Conservation (phyloP, 2,797 vertebrate genomes). For the Notolepis coatsorum region DNA sequence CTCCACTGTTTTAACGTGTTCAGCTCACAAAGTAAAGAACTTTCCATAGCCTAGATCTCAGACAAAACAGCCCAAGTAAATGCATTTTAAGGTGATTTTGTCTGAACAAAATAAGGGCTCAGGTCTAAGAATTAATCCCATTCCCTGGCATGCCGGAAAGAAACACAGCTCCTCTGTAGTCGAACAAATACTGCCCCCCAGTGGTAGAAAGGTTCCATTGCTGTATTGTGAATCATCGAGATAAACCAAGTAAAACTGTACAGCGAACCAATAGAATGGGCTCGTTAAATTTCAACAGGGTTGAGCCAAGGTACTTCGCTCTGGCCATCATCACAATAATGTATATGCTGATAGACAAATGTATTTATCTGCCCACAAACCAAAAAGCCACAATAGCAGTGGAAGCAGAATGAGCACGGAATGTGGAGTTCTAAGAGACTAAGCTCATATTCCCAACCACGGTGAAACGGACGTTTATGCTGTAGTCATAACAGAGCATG, state of each 20-base stretch:
- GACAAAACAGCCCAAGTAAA: too few relatives aligned
- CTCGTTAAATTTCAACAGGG: not conserved
- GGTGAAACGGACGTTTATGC: slow-evolving; percentile 56
- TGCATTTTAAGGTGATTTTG: too few relatives aligned
- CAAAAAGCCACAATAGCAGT: slow-evolving; percentile 57
- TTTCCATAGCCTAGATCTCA: too few relatives aligned
- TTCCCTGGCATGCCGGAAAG: too few relatives aligned
- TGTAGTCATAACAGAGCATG: slow-evolving; percentile 61
- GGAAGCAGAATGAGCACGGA: slow-evolving; percentile 25
- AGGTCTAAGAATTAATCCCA: not conserved
- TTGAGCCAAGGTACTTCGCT: not conserved
- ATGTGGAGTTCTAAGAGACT: slow-evolving; percentile 38
- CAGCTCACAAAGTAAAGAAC: too few relatives aligned
- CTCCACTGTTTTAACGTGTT: too few relatives aligned
- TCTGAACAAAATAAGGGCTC: too few relatives aligned
- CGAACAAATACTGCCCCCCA: slow-evolving; percentile 47
- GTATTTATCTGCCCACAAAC: slow-evolving; percentile 48
- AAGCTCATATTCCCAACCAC: slow-evolving; percentile 57
- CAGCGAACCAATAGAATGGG: slow-evolving; percentile 7
- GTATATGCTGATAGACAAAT: slow-evolving; percentile 6
- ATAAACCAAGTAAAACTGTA: not conserved
- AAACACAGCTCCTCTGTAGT: not conserved
- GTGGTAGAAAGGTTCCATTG: slow-evolving; percentile 12
- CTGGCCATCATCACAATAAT: slow-evolving; percentile 12
- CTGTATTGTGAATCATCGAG: not conserved